These are phyloP conservation scores for Talpa occidentalis DNA, from an alignment of 2,113 vertebrate species.

Conservation along the genomic window DNA sequence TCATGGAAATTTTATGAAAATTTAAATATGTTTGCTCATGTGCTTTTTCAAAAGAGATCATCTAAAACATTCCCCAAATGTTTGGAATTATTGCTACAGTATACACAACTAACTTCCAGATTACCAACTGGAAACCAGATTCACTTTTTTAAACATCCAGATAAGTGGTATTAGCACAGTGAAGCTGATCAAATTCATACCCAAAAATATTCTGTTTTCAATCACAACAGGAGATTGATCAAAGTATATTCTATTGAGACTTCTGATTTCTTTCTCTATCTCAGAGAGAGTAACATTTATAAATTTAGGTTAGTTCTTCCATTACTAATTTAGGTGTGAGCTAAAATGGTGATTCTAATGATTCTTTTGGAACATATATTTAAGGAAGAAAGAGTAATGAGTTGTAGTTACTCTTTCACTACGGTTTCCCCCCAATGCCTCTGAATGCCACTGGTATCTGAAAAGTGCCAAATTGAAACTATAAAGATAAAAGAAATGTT, in stretches of 20 bases:
- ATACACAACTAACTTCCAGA: background rate
- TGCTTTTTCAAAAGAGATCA: background rate
- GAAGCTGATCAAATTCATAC: background rate
- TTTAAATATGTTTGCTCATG: background rate
- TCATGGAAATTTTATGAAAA: conserved; percentile 54
- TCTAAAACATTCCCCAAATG: background rate
- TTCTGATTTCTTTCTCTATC: background rate
- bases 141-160: background rate
- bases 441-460: background rate
- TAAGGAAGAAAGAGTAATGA: background rate
- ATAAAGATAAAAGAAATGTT: background rate
- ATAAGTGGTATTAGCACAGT: background rate
- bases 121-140: background rate
- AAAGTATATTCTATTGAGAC: background rate
- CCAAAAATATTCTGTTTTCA: background rate
- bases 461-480: background rate
- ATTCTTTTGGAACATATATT: background rate
- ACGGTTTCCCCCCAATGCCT: background rate
- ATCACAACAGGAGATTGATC: background rate
- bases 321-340: background rate
- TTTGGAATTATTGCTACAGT: background rate
- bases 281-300: background rate
- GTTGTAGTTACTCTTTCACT: background rate
- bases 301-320: background rate
- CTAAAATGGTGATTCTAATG: background rate